Evolutionary conservation across 2,888 invertebrate genomes (phyloP), one percentile per base, ranked within the genome.

Genomic region (Acanthosoma haemorrhoidale): DNA sequence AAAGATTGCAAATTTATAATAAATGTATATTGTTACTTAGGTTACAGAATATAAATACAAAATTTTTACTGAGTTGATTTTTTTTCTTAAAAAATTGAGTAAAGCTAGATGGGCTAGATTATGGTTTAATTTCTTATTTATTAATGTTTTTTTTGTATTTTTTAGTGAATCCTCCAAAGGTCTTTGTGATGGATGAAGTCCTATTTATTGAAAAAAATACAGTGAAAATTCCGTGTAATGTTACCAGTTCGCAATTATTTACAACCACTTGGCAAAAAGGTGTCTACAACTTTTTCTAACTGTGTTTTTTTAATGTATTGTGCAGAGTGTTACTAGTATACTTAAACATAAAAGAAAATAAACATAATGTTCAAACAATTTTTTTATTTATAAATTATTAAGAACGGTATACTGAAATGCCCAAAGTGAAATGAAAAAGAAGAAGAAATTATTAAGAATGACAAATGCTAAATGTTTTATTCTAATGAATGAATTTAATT

Each of bases 101-200:
- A n/a, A n/a, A n/a, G n/a, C n/a, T n/a, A n/a, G n/a, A n/a, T n/a
- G n/a, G n/a, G n/a, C n/a, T n/a, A n/a, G n/a, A n/a, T n/a, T n/a
- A n/a, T n/a, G n/a, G n/a, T n/a, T n/a, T n/a, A n/a, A n/a, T n/a
- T n/a, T n/a, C n/a, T n/a, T 57, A 8, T 15, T 3, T 31, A 18
- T 4, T 32, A 59, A 11, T 59, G 11, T n/a, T 59, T 32, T 4
- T 36, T 11, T 6, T 36, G 11, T 11, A 60, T 18, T 51, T 61
- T 59, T 39, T 43, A 69, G 69, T 39, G 6, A 69, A 39, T 18
- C 69, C 69, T 59, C 69, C 69, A n/a, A 18, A 8, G 5, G 41
- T 69, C 5, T 16, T 15, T 16, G 57, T 69, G 18, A 36, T 41
- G 5, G 32, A 16, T 0, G 69, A 69, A 39, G 41, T 41, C 16